Base-by-base conservation (phyloP, 30 jellyfish, hydroid and myxozoan genomes). In the Aurelia coerulea region DNA sequence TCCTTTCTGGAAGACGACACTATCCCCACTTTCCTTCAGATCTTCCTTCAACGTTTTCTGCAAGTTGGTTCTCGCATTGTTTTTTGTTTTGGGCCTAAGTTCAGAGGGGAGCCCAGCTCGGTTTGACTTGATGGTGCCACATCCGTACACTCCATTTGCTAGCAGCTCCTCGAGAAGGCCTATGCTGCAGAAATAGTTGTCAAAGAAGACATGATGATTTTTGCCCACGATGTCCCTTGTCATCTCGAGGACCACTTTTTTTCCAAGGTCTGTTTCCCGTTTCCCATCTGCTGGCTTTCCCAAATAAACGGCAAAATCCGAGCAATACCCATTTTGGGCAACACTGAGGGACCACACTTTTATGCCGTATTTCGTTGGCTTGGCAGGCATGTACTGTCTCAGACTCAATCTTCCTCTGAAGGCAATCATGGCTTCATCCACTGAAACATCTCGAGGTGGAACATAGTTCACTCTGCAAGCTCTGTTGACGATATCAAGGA, bases 341-440 rank as follows among this genome's bases (percentile, higher is more conserved):
- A 74, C 95, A 51, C 96, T 92, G 15, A 75, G 67, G 23, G 76
- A 88, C 95, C 97, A 90, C 65, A 90, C 49, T 62, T 90, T 90
- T 66, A 41, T 86, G 13, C 98, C 97, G 73, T 94, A 65, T 72
- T 85, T 91, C 39, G 87, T 85, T 33, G 97, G 97, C 73, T 91
- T 86, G 90, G 70, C 81, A 11, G 93, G 97, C 79, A 88, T 85
- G 39, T 91, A 91, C 70, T 86, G 98, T 39, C 87, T 86, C 49
- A 91, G 17, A 19, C 97, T 67, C 41, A 80, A 67, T 46, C 98
- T 65, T 12, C 97, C 97, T 62, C 85, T 83, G 93, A 81, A 85
- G 13, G 53, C 50, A 16, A 90, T 79, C 97, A 90, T 90, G 68
- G 91, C 79, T 74, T 91, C 94, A 59, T 91, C 98, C 70, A 86